Conservation (phyloP, 1,140 invertebrate genomes). For the Macrocentrus cingulum region DNA sequence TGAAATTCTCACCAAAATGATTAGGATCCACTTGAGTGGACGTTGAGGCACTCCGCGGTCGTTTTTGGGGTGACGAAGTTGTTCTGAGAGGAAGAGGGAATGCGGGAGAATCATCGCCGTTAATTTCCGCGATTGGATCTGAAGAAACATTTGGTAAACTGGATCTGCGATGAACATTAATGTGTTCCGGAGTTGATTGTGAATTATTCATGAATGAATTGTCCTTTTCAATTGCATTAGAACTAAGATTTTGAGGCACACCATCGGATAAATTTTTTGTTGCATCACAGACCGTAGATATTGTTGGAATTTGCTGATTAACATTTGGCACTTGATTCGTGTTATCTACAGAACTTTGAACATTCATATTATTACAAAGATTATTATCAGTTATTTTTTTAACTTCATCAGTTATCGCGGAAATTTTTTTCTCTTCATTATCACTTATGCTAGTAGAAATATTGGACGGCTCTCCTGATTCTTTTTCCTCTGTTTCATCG, state of each 20-base stretch:
- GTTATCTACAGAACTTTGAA: conserved; percentile 57
- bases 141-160: conserved; percentile 66
- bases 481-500: conserved; percentile 42
- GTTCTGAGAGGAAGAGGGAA: conserved; percentile 43
- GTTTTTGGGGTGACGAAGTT: conserved; percentile 62
- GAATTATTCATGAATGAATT: conserved; percentile 39
- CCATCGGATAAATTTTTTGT: conserved; percentile 56
- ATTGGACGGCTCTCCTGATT: conserved; percentile 63
- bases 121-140: conserved; percentile 53
- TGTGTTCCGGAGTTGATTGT: conserved; percentile 42
- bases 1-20: conserved; percentile 73
- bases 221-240: conserved; percentile 48
- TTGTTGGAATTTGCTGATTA: conserved; percentile 69
- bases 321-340: conserved; percentile 61
- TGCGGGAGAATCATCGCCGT: conserved; percentile 50
- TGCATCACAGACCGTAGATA: conserved; percentile 73
- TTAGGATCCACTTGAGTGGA: conserved; percentile 79
- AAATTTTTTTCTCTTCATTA: conserved; percentile 49
- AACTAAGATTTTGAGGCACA: conserved; percentile 57
- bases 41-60: conserved; percentile 74
- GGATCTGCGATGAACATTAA: conserved; percentile 58
- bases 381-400: conserved; percentile 54
- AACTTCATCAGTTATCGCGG: conserved; percentile 45
- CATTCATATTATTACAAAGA: conserved; percentile 57
- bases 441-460: conserved; percentile 62